Evolutionary conservation across 2,888 invertebrate species (phyloP), one percentile per base, ranked within the genome.

Genomic region (Meghimatium bilineatum): DNA sequence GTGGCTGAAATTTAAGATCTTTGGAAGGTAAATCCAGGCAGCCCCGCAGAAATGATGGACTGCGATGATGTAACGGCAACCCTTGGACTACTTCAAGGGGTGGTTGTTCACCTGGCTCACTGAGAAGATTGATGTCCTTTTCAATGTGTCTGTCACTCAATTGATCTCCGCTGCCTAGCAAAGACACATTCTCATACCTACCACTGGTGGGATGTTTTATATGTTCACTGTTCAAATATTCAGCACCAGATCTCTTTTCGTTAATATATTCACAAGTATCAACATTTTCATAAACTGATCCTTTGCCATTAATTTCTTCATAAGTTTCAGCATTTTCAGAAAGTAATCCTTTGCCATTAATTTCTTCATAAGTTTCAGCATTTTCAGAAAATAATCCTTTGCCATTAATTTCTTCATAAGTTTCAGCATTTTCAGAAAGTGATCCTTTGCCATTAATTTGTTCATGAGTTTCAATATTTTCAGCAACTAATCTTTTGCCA

Each of bases 1-100:
- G 67, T 26, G 80, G 80, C 26, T 71, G 80, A 36, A 80, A 26
- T 36, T 72, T 36, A 6, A 60, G 36, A 72, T 38, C 38, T 44
- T 60, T 71, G 38, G 60, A 71, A 23, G 80, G 72, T 0, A 63
- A 74, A 20, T 36, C 32, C 34, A 60, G 17, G 3, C 29, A 34
- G 6, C 17, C 26, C 52, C 44, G 44, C 12, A 44, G 5, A 44
- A 5, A 5, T 5, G 44, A 44, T 44, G 44, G 44, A 44, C 44
- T 44, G 5, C 44, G 44, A 44, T 44, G 44, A 44, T 52, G 32
- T 32, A 14, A 29, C 1, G 29, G 66, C 1, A 29, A 14, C 17
- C 67, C 12, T 49, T 26, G n/a, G n/a, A 14, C 29, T 32, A 75
- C 72, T 72, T 72, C 72, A 38, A 44, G 3, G 44, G 6, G 29